Evolutionary conservation across 2,888 invertebrate species (phyloP).

Genomic region (Odontocolon sp.): DNA sequence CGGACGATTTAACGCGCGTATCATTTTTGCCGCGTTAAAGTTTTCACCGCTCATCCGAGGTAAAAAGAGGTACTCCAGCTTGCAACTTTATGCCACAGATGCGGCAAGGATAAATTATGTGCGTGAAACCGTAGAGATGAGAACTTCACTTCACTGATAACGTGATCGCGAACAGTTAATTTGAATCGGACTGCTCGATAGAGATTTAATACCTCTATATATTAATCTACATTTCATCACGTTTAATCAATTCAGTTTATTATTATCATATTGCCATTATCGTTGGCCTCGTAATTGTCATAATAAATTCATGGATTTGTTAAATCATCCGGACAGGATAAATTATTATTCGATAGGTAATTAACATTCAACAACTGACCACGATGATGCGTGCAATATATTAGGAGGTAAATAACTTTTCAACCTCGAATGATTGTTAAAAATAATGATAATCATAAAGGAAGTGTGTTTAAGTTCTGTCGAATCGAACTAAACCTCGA

Average conservation of each 20-base stretch:
- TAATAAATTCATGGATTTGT: slow-evolving; percentile 29
- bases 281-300: slow-evolving; percentile 20
- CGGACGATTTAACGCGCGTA: slow-evolving; percentile 61
- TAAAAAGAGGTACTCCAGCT: slow-evolving; percentile 10
- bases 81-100: slow-evolving; percentile 47
- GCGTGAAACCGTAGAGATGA: not conserved
- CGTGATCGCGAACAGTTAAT: slow-evolving; percentile 16
- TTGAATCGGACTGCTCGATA: slow-evolving; percentile 9
- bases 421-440: slow-evolving; percentile 2
- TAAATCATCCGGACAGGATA: not conserved
- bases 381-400: not conserved
- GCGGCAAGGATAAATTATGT: slow-evolving; percentile 39
- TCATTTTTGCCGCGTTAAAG: slow-evolving; percentile 58
- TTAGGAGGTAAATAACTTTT: not conserved
- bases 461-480: slow-evolving; percentile 2
- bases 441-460: slow-evolving; percentile 6
- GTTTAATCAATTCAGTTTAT: slow-evolving; percentile 3
- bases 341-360: slow-evolving; percentile 26
- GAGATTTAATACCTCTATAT: slow-evolving; percentile 5
- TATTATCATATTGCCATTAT: slow-evolving; percentile 9
- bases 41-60: slow-evolving; percentile 42
- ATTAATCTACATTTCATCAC: not conserved
- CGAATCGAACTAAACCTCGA: too few relatives aligned
- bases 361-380: slow-evolving; percentile 41
- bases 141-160: slow-evolving; percentile 3